Conservation (phyloP, 2,113 vertebrate species). For the Semicossyphus pulcher region DNA sequence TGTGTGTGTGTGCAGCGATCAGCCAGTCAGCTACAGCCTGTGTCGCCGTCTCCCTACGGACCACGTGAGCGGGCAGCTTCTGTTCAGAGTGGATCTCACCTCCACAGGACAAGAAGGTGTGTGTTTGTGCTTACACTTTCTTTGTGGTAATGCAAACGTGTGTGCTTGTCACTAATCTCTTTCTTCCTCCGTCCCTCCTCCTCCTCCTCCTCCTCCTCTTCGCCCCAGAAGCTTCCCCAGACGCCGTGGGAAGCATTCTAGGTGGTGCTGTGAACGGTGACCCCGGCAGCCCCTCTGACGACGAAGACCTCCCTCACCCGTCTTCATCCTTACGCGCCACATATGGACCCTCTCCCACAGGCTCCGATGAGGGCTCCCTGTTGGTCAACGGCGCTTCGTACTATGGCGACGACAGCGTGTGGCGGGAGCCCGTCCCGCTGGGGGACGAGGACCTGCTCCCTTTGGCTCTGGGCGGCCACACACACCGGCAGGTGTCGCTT, state of each 20-base stretch:
- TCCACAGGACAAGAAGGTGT: slow-evolving; percentile 92
- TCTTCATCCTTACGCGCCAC: slow-evolving; percentile 49
- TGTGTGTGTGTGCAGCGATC: slow-evolving; percentile 84
- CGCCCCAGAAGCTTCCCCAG: slow-evolving; percentile 89
- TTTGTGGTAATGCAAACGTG: neutral
- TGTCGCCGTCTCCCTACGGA: slow-evolving; percentile 95
- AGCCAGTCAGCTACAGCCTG: slow-evolving; percentile 91
- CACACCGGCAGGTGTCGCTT: slow-evolving; percentile 90
- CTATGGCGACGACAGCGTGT: slow-evolving; percentile 62
- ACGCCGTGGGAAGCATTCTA: slow-evolving; percentile 83
- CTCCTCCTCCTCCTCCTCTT: neutral
- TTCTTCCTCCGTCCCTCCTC: neutral
- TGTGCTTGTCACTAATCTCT: neutral
- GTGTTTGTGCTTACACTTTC: too few relatives aligned
- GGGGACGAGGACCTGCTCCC: slow-evolving; percentile 36
- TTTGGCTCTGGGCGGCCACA: slow-evolving; percentile 45
- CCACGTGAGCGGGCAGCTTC: slow-evolving; percentile 95
- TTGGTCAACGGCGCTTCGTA: slow-evolving; percentile 68
- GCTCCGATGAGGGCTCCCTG: slow-evolving; percentile 74
- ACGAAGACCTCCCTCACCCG: slow-evolving; percentile 88
- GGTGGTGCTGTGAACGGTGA: slow-evolving; percentile 90
- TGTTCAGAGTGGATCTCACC: slow-evolving; percentile 93
- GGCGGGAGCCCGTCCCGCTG: slow-evolving; percentile 40
- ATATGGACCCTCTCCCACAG: slow-evolving; percentile 73
- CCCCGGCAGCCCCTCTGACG: slow-evolving; percentile 94